These are phyloP conservation scores for Chaetoderma sp. DNA, from an alignment of 2,888 invertebrate species.

Conservation along the genomic window DNA sequence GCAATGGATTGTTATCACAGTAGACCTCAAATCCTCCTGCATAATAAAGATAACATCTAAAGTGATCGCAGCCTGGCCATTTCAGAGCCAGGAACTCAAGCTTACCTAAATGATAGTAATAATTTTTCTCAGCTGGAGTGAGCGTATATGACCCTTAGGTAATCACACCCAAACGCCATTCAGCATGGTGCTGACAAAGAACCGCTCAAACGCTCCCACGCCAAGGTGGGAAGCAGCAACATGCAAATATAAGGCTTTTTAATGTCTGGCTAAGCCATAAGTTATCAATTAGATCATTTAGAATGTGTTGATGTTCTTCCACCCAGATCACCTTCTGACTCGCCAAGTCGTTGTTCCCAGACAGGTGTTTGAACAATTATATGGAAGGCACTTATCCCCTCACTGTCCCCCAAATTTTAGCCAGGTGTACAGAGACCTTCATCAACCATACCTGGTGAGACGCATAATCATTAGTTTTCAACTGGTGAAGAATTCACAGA, in stretches of 20 bases:
- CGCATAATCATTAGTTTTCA: too few relatives aligned
- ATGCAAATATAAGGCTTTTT: too few relatives aligned
- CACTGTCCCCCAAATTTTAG: too few relatives aligned
- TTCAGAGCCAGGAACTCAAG: slow-evolving; percentile 34
- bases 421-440: too few relatives aligned
- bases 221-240: too few relatives aligned
- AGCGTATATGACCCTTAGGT: slow-evolving; percentile 40
- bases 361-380: too few relatives aligned
- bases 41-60: slow-evolving; percentile 38
- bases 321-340: background rate
- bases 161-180: slow-evolving; percentile 30
- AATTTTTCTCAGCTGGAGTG: slow-evolving; percentile 37
- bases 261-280: too few relatives aligned
- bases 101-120: slow-evolving; percentile 37
- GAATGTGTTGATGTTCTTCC: background rate
- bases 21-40: slow-evolving; percentile 26
- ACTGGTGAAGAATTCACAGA: too few relatives aligned
- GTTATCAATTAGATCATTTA: background rate
- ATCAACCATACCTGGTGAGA: too few relatives aligned
- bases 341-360: too few relatives aligned
- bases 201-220: too few relatives aligned
- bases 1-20: slow-evolving; percentile 30
- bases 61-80: slow-evolving; percentile 35
- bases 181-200: slow-evolving; percentile 30
- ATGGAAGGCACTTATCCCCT: too few relatives aligned